phyloP scores from a whole-genome alignment of 2,888 invertebrate species.

The Lucinisca nassula region DNA sequence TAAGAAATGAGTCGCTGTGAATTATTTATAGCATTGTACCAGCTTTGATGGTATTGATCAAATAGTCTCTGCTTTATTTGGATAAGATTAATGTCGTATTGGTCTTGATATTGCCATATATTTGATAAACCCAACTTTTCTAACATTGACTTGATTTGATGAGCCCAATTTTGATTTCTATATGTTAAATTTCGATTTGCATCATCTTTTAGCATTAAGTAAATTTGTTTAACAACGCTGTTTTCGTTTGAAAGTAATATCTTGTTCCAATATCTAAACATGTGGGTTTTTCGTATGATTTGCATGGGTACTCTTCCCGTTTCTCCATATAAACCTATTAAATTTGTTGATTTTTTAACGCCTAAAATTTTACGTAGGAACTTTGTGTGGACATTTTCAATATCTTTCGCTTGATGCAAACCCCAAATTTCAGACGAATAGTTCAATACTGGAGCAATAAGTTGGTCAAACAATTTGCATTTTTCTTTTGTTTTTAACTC shows the following conservation, averaged over 20 bases:
- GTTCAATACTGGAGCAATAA: not conserved
- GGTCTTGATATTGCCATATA: not conserved
- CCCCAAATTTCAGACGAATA: slow-evolving; percentile 24
- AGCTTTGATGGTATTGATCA: no score
- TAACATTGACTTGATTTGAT: not conserved
- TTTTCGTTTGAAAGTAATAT: not conserved
- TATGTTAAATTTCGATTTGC: not conserved
- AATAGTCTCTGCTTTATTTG: no score
- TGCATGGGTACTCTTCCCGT: not conserved
- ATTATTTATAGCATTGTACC: no score
- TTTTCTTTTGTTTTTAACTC: not conserved
- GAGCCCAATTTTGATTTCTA: not conserved
- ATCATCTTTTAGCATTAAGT: not conserved
- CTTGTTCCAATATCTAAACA: slow-evolving; percentile 7
- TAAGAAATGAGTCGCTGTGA: no score
- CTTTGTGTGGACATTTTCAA: slow-evolving; percentile 18
- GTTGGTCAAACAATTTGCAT: not conserved
- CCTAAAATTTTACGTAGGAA: slow-evolving; percentile 17
- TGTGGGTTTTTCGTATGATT: not conserved
- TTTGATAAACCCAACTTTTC: not conserved
- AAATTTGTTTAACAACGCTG: not conserved
- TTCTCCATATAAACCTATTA: slow-evolving; percentile 7
- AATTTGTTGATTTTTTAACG: not conserved
- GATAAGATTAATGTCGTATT: not conserved
- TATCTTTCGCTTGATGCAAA: not conserved